phyloP scores from a whole-genome alignment of 2,113 vertebrate genomes.

The Tragelaphus buxtoni region DNA sequence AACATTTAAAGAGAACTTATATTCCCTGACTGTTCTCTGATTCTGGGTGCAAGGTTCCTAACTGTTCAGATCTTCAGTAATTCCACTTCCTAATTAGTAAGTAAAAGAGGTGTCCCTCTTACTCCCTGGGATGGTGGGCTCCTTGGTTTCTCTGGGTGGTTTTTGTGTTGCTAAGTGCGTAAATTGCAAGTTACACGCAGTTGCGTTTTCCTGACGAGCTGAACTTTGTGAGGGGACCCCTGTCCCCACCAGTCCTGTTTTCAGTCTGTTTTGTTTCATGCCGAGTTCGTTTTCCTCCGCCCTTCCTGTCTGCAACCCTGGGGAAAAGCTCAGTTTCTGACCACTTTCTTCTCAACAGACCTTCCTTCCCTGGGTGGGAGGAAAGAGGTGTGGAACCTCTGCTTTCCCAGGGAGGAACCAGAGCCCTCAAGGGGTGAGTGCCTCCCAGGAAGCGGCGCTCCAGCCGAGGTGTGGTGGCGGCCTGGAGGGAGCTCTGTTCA shows the following conservation, averaged over 20 bases:
- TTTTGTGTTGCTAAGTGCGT: fast-evolving
- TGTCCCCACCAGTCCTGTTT: background rate
- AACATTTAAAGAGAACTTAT: background rate
- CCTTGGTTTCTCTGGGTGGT: fast-evolving
- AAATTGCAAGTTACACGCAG: fast-evolving
- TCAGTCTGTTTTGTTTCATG: background rate
- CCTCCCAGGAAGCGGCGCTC: fast-evolving
- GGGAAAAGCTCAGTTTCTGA: background rate
- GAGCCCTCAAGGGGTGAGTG: background rate
- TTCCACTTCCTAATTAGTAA: background rate
- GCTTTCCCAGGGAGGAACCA: background rate
- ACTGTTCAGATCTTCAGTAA: background rate
- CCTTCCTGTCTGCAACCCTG: background rate
- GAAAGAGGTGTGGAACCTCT: fast-evolving
- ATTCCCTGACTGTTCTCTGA: background rate
- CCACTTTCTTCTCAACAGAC: background rate
- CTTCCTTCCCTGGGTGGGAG: background rate
- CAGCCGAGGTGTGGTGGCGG: fast-evolving
- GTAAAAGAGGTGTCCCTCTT: fast-evolving
- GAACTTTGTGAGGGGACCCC: fast-evolving
- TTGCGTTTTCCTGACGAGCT: background rate
- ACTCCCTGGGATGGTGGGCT: background rate
- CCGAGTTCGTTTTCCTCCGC: background rate
- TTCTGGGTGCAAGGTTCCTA: too few species aligned
- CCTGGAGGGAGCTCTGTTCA: background rate